Evolutionary conservation across 2,888 invertebrate species (phyloP), one percentile per base, ranked within the genome.

Genomic region (Eulithis prunata): DNA sequence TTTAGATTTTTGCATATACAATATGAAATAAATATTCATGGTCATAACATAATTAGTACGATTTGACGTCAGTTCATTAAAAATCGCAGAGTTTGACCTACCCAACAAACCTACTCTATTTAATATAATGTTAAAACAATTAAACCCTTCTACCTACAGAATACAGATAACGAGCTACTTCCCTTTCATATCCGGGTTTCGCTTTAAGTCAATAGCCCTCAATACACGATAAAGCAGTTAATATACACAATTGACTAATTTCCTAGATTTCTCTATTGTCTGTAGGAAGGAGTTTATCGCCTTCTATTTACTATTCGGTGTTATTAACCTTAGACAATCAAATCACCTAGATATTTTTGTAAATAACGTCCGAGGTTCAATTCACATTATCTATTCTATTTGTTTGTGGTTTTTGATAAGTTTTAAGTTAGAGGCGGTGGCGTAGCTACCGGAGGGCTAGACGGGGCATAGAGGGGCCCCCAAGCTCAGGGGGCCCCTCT

Each of bases 291-390:
- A 57, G 57, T 57, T 45, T 45, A 57, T 43, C 28, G 62, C 56
- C 57, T 45, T 10, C 41, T 41, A 5, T 41, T 10, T 11, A 38
- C 10, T 46, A 36, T 43, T 13, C 52, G 36, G 51, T 53, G 55
- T 66, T 43, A 49, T 62, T 69, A 45, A 55, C 55, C 43, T 54
- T 2, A 32, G 0, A 62, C 56, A 69, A 64, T 53, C 41, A 41
- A 41, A 41, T 41, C 8, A 41, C 8, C 10, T n/a, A 43, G 8
- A 36, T 49, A 14, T 21, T 49, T 43, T 12, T 58, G 13, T 49
- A 43, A 41, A 43, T 41, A 32, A 51, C 28, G 12, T 2, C 49
- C 10, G 8, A 49, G 21, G 49, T 49, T 49, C 21, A 21, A 32
- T 21, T 11, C 6, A 14, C 14, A 47, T 47, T 47, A 14, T 14